A percentile compares a stretch with the other conserved stretches of the same genome.
phyloP scores from a whole-genome alignment of 2,113 vertebrate genomes.

The Crocuta crocuta region DNA sequence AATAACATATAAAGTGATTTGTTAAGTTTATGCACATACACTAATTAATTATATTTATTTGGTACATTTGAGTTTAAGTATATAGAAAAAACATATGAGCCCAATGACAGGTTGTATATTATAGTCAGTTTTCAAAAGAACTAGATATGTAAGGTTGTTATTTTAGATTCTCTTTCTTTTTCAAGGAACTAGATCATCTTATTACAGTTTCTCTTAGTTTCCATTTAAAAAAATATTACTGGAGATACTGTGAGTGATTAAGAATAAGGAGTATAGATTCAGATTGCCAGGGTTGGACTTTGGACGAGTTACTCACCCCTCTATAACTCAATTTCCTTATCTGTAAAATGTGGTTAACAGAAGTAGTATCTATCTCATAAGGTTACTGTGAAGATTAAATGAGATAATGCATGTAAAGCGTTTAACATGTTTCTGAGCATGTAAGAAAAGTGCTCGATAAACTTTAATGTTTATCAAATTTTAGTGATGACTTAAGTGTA shows the following conservation, averaged over 20 bases:
- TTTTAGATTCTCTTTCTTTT: background rate
- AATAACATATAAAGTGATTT: background rate
- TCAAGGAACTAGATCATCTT: background rate
- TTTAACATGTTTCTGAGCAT: background rate
- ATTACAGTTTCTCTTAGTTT: background rate
- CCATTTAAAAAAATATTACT: background rate
- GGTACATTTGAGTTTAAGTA: background rate
- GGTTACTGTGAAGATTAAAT: background rate
- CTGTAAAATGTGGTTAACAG: background rate
- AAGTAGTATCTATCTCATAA: background rate
- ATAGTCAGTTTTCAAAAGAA: background rate
- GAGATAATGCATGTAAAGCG: background rate
- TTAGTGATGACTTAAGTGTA: background rate
- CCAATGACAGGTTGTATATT: background rate
- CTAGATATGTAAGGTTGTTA: background rate
- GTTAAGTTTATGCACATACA: background rate
- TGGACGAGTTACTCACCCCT: background rate
- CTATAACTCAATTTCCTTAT: background rate
- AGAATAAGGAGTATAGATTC: background rate
- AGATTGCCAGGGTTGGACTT: background rate
- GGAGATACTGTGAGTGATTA: background rate
- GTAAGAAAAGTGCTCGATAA: background rate
- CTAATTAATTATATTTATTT: background rate
- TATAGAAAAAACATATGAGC: background rate
- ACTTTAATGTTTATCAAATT: background rate